Conservation (phyloP, 2,797 vertebrate genomes). For the Poeciliopsis infans region DNA sequence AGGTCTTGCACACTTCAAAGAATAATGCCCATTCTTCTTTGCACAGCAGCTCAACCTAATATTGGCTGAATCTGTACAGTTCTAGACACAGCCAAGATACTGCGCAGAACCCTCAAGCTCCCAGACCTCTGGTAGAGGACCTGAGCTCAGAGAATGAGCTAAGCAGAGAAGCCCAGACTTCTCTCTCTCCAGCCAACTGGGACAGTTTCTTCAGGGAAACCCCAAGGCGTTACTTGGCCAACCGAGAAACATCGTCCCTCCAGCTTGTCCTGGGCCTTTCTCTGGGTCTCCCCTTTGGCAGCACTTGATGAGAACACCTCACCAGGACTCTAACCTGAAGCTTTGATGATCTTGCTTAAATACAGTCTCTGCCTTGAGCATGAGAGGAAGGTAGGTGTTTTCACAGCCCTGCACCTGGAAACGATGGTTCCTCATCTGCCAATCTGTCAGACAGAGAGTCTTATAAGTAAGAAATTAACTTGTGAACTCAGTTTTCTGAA, state of each 20-base stretch:
- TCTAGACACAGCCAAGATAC: too few relatives aligned
- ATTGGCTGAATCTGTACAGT: neutral
- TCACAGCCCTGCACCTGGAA: too few relatives aligned
- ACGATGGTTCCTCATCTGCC: too few relatives aligned
- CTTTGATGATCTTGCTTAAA: too few relatives aligned
- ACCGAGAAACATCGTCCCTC: neutral
- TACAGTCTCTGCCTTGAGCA: too few relatives aligned
- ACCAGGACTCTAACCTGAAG: neutral
- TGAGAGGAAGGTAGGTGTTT: too few relatives aligned
- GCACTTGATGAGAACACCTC: neutral
- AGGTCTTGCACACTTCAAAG: neutral
- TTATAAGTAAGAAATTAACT: too few relatives aligned
- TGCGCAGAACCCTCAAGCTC: too few relatives aligned
- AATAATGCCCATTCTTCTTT: neutral
- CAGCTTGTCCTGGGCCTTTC: neutral
- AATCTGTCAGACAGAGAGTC: too few relatives aligned
- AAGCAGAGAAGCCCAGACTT: neutral
- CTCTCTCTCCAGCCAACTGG: neutral
- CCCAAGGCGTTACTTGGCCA: neutral
- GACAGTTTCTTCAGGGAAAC: neutral
- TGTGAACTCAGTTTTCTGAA: too few relatives aligned
- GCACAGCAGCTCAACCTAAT: neutral
- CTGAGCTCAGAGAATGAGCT: too few relatives aligned
- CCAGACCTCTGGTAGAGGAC: too few relatives aligned
- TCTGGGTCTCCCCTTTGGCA: neutral